Base-by-base conservation (phyloP, 2,797 vertebrate genomes). In the Chanos chanos region DNA sequence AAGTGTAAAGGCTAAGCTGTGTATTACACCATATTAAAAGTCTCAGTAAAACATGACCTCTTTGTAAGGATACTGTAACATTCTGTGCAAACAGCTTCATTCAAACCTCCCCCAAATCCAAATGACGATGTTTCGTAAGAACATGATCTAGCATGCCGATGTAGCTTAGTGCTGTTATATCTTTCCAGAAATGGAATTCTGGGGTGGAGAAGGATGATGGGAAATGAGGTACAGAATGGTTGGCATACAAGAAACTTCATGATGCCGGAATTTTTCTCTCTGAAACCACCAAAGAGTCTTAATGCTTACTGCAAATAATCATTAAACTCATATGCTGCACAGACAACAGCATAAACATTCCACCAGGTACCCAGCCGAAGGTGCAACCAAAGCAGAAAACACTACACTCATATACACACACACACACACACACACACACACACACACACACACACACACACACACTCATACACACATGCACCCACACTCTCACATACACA, bases 231-330 rank as follows among this genome's bases (percentile, higher is more conserved):
- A 24, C n/a, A 25, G 41, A 5, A 10, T 4, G 5, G 9, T 16
- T 39, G 7, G 39, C 39, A 39, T n/a, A 19, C 15, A 39, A n/a
- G n/a, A n/a, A n/a, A n/a, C n/a, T n/a, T n/a, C n/a, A n/a, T n/a
- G n/a, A n/a, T n/a, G n/a, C n/a, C n/a, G n/a, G n/a, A n/a, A n/a
- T n/a, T n/a, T n/a, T n/a, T n/a, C n/a, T n/a, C n/a, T n/a, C n/a
- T n/a, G n/a, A n/a, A n/a, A n/a, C n/a, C n/a, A n/a, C n/a, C n/a
- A n/a, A n/a, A n/a, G n/a, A n/a, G n/a, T n/a, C n/a, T n/a, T n/a
- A n/a, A 44, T 41, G 48, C 31, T 63, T 48, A 47, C 51, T 37
- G 52, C 41, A 27, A 12, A 54, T 54, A 47, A 27, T 50, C 54
- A 48, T 68, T 49, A 48, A 7, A 8, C 19, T 9, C 24, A 18